Percentiles rank a stretch among this genome's conserved stretches.
These are phyloP conservation scores for Gonocerus acuteangulatus DNA, from an alignment of 2,888 invertebrate genomes.

Conservation along the genomic window DNA sequence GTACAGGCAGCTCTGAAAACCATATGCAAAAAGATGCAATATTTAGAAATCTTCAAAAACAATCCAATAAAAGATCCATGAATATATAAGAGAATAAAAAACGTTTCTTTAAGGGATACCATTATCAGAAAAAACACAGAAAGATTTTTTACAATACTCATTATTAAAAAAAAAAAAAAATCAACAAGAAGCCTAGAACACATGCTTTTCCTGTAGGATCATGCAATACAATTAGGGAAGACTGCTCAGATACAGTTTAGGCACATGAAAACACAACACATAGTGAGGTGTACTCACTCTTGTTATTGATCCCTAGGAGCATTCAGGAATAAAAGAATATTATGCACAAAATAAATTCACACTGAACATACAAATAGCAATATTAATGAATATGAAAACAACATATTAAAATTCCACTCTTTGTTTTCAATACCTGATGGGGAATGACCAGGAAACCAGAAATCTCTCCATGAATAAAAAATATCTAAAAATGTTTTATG, in stretches of 20 bases:
- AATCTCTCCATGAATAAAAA: constrained; percentile 26
- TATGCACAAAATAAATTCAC: constrained; percentile 45
- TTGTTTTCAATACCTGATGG: constrained; percentile 16
- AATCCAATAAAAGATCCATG: no score
- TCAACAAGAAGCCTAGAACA: neutral
- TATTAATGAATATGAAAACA: constrained; percentile 41
- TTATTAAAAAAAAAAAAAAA: no score
- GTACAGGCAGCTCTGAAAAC: no score
- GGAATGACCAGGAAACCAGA: constrained; percentile 22
- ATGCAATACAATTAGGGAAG: constrained; percentile 12
- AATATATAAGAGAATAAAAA: no score
- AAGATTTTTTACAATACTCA: no score
- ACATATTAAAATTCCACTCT: constrained; percentile 8
- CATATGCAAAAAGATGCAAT: neutral
- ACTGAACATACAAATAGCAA: constrained; percentile 43
- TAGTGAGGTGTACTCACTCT: constrained; percentile 36
- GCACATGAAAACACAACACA: constrained; percentile 29
- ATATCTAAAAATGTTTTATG: constrained; percentile 19
- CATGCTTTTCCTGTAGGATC: neutral
- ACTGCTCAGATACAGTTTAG: neutral
- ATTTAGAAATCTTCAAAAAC: no score
- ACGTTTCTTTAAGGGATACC: no score
- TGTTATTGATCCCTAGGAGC: constrained; percentile 41
- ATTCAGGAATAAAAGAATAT: constrained; percentile 43
- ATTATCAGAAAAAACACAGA: no score